A percentile compares a stretch with the other conserved stretches of the same genome.
Conservation (phyloP, 53 echinoderm and acorn worm genomes). For the Patiria pectinifera region DNA sequence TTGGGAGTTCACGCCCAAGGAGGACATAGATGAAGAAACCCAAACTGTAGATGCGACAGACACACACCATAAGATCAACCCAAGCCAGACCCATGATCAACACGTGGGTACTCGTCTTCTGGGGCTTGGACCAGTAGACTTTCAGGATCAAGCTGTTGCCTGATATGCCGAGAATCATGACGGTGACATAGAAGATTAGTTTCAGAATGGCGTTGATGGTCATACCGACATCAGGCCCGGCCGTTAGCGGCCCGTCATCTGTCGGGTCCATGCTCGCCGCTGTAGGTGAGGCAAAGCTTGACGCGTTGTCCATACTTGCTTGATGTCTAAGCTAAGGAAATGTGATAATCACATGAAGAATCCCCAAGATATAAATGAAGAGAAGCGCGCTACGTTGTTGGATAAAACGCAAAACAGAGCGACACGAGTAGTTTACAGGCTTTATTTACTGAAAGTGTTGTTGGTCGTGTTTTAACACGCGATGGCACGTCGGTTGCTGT, state of each 20-base stretch:
- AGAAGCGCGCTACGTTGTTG: too few species aligned
- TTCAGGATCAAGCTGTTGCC: slow-evolving; percentile 10
- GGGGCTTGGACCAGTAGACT: slow-evolving; percentile 22
- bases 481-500: too few species aligned
- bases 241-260: background rate
- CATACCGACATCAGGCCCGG: slow-evolving; percentile 16
- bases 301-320: background rate
- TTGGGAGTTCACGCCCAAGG: background rate
- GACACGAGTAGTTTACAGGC: too few species aligned
- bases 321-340: background rate
- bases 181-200: slow-evolving; percentile 33
- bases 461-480: too few species aligned
- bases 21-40: background rate
- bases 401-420: too few species aligned
- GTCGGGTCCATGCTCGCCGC: background rate
- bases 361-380: too few species aligned
- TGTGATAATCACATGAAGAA: too few species aligned
- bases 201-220: slow-evolving; percentile 38
- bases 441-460: too few species aligned
- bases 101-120: slow-evolving; percentile 25
- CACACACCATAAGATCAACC: background rate
- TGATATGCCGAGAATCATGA: slow-evolving; percentile 24
- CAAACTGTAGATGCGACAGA: background rate
- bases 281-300: background rate
- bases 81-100: slow-evolving; percentile 24